Base-by-base conservation (phyloP, 2,888 invertebrate species). In the Iselma pallidipennis region DNA sequence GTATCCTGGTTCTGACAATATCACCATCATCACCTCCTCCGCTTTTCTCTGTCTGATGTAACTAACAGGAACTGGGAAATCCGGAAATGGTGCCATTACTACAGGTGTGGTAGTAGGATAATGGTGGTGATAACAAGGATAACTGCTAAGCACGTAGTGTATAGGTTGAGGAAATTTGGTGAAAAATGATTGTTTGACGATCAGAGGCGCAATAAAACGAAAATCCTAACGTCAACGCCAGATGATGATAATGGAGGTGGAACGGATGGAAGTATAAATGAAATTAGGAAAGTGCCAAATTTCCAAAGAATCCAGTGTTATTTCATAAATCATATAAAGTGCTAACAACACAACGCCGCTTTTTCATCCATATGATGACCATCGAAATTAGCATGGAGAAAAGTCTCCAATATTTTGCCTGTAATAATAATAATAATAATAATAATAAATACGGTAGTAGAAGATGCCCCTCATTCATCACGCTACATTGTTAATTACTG, bases 21-120 rank as follows among this genome's bases (percentile, higher is more conserved):
- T 58, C 62, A 55, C 57, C 26, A 50, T 42, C 60, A 60, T 60
- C 50, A 51, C 55, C 60, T 57, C 53, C 42, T 57, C 54, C 57
- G 54, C 49, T 61, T 51, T 61, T 45, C 45, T 21, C 21, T 45
- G 45, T 21, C 45, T 29, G 29, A 52, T 57, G 57, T 26, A 50
- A 57, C 21, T 28, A 37, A 2, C 42, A 16, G n/a, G 16, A 16
- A 26, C 51, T n/a, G 10, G 9, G 21, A 21, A 16, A 31, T 50
- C 51, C 48, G 33, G 55, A 55, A 55, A 49, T 23, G 28, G 29
- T n/a, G 37, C 54, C 14, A 48, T 49, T 49, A 59, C 29, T 49
- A 53, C 58, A 58, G 58, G 58, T 58, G 50, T 52, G 37, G 26
- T 9, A 37, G 42, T n/a, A 12, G 7, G 29, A n/a, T 56, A 37